Percentiles rank a stretch among this genome's conserved stretches.
These are phyloP conservation scores for Diadumene lineata DNA, from an alignment of 92 coral and sea anemone genomes.

Conservation along the genomic window DNA sequence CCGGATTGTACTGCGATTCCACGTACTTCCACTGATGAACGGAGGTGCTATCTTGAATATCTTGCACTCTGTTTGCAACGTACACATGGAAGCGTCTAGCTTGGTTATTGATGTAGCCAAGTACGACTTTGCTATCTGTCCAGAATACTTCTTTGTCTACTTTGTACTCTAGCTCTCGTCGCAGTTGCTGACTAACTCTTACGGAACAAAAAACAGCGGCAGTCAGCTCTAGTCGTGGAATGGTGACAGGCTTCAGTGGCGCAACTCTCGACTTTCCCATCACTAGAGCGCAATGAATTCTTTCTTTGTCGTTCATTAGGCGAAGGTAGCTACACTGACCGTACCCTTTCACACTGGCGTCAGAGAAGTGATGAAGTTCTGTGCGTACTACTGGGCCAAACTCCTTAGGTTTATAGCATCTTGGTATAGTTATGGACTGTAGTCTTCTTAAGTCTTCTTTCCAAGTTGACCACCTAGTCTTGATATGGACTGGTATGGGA, in stretches of 20 bases:
- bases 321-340: conserved; percentile 49
- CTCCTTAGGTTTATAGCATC: conserved; percentile 45
- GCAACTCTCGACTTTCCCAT: conserved; percentile 53
- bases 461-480: conserved; percentile 42
- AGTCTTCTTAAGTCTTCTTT: conserved; percentile 22
- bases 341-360: conserved; percentile 44
- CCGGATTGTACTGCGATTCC: conserved; percentile 39
- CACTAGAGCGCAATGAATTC: conserved; percentile 46
- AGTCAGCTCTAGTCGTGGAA: conserved; percentile 46
- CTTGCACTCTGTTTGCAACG: conserved; percentile 50
- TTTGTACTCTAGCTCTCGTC: conserved; percentile 11
- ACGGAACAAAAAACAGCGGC: conserved; percentile 41
- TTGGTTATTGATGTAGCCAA: conserved; percentile 47
- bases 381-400: conserved; percentile 21
- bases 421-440: conserved; percentile 18
- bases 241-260: conserved; percentile 37
- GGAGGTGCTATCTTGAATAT: conserved; percentile 28
- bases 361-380: conserved; percentile 51
- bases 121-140: conserved; percentile 50
- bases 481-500: conserved; percentile 24
- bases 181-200: conserved; percentile 27
- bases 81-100: conserved; percentile 41
- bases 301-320: conserved; percentile 10
- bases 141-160: conserved; percentile 25
- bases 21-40: conserved; percentile 44